A percentile compares a stretch with the other conserved stretches of the same genome.
Conservation (phyloP, 2,888 invertebrate species). For the Apamea monoglypha region DNA sequence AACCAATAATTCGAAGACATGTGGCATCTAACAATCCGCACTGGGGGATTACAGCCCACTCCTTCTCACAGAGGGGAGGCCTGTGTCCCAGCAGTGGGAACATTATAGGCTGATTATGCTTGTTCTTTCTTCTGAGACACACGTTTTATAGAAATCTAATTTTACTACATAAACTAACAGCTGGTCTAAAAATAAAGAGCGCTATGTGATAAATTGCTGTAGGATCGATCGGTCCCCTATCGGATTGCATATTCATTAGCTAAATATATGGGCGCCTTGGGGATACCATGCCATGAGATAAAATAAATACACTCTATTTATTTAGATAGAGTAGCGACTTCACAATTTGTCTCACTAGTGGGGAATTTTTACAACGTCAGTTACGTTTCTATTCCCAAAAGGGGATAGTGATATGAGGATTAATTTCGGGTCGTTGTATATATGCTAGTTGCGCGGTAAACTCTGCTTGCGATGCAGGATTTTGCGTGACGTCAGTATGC, state of each 20-base stretch:
- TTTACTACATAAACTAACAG: not conserved
- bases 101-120: not conserved
- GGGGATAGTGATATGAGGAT: not conserved
- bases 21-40: no score
- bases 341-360: not conserved
- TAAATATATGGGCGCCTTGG: constrained; percentile 50
- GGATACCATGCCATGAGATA: constrained; percentile 15
- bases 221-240: constrained; percentile 23
- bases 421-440: not conserved
- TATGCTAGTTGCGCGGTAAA: no score
- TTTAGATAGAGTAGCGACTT: not conserved
- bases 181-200: constrained; percentile 27
- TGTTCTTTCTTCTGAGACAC: not conserved
- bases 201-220: constrained; percentile 10
- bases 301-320: constrained; percentile 26
- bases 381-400: not conserved
- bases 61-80: not conserved
- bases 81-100: not conserved
- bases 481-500: no score
- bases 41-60: not conserved
- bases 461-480: no score
- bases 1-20: not conserved
- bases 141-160: not conserved
- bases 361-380: not conserved
- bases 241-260: constrained; percentile 42